Base-by-base conservation (phyloP, 2,888 invertebrate species). In the Cataglyphis altisquamis region DNA sequence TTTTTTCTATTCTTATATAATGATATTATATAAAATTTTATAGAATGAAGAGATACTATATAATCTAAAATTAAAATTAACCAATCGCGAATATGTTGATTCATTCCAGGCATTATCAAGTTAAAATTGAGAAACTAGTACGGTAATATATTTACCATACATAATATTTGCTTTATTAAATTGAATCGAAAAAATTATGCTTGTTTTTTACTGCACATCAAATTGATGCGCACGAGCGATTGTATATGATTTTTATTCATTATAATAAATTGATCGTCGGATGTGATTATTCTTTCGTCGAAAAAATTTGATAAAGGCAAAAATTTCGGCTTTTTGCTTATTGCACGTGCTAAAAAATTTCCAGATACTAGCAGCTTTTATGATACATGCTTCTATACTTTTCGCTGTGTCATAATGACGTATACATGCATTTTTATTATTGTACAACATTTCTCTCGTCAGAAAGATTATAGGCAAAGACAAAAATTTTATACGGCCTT, bases 111-210 rank as follows among this genome's bases (percentile, higher is more conserved):
- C 3, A 21, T 45, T 62, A n/a, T 74, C 21, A 36, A 21, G 36
- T 6, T 15, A n/a, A 18, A 41, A 64, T 48, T 48, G 48, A n/a
- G 4, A 66, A 66, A 66, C 15, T 25, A 25, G 18, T 48, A 6
- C 6, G 18, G 67, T 73, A 21, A 21, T 21, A 80, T 81, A 82
- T 63, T 82, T 87, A 68, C 73, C 64, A 45, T 64, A n/a, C 6
- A 2, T 21, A 64, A 64, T 9, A n/a, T 63, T n/a, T 15, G 18
- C 12, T 48, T 48, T 25, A 21, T 21, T 10, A 12, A 3, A 21
- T 75, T 18, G 18, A 18, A 55, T 55, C 3, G 4, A 55, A 21
- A 9, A 55, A 73, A 41, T 75, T 67, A 67, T 48, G 55, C 64
- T 5, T 15, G 15, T 82, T 63, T 82, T 63, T 41, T 21, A 62